Conservation (phyloP, 2,888 invertebrate genomes). For the Flexamia atlantica region DNA sequence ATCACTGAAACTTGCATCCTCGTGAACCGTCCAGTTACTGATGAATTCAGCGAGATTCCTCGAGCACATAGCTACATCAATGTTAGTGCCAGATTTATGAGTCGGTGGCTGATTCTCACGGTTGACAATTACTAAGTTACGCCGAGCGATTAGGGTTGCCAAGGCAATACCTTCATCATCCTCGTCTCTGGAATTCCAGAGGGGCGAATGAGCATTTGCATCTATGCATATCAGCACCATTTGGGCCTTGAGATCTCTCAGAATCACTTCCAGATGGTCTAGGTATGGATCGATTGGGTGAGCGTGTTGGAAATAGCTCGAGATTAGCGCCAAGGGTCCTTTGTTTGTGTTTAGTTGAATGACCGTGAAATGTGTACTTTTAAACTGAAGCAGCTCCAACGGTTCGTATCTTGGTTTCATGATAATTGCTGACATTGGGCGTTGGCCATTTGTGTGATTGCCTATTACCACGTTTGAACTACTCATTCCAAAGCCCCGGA, state of each 20-base stretch:
- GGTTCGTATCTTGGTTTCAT: neutral
- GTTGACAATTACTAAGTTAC: neutral
- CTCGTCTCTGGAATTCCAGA: constrained; percentile 12
- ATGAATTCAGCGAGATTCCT: neutral
- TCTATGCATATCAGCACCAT: constrained; percentile 9
- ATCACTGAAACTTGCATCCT: constrained; percentile 10
- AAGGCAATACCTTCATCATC: too few species aligned
- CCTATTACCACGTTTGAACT: neutral
- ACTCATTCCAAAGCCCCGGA: constrained; percentile 13
- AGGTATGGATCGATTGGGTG: neutral
- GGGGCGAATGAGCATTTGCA: constrained; percentile 7
- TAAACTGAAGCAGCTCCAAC: neutral
- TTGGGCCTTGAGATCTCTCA: neutral
- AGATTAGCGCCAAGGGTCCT: neutral
- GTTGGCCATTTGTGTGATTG: neutral
- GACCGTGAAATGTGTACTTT: neutral
- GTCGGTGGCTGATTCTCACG: neutral
- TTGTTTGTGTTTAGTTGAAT: neutral
- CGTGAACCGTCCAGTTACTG: constrained; percentile 35
- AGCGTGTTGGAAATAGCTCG: constrained; percentile 14
- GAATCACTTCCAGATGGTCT: neutral
- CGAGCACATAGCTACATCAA: constrained; percentile 28
- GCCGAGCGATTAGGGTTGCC: too few species aligned
- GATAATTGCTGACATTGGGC: constrained; percentile 24
- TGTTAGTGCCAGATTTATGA: constrained; percentile 21